A percentile compares a stretch with the other conserved stretches of the same genome.
Conservation (phyloP, 2,797 vertebrate genomes). For the Intellagama lesueurii region DNA sequence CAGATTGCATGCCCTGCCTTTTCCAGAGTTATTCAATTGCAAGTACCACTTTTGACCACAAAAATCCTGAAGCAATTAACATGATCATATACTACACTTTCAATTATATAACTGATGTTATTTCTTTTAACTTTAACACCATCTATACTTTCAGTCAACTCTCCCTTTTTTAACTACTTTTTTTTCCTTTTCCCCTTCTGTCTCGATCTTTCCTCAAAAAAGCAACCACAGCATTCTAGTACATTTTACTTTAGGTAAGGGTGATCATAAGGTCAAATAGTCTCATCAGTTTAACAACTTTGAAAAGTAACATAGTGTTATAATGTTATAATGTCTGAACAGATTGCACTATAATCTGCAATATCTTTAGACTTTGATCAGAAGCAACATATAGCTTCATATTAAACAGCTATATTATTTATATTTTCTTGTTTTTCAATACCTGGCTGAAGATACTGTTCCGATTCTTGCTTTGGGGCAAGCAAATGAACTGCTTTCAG, state of each 20-base stretch:
- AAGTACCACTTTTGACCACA: background rate
- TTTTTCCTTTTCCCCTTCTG: background rate
- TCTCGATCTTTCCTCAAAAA: background rate
- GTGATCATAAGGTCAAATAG: background rate
- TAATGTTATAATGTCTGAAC: background rate
- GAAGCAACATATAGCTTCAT: background rate
- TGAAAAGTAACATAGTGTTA: background rate
- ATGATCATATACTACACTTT: background rate
- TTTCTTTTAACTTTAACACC: background rate
- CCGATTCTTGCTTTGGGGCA: constrained; percentile 57
- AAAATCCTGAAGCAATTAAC: background rate
- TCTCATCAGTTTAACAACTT: background rate
- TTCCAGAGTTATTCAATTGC: background rate
- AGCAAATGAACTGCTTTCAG: constrained; percentile 61
- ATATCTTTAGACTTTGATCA: background rate
- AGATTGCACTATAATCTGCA: background rate
- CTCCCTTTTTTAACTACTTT: background rate
- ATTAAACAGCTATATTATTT: background rate
- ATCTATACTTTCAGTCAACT: background rate
- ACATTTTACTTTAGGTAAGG: background rate
- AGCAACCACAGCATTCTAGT: background rate
- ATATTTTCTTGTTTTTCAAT: constrained; percentile 13
- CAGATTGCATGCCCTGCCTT: background rate
- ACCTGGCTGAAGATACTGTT: constrained; percentile 64
- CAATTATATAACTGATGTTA: no score